Evolutionary conservation across 2,113 vertebrate species (phyloP).

Genomic region (Rostratula benghalensis): DNA sequence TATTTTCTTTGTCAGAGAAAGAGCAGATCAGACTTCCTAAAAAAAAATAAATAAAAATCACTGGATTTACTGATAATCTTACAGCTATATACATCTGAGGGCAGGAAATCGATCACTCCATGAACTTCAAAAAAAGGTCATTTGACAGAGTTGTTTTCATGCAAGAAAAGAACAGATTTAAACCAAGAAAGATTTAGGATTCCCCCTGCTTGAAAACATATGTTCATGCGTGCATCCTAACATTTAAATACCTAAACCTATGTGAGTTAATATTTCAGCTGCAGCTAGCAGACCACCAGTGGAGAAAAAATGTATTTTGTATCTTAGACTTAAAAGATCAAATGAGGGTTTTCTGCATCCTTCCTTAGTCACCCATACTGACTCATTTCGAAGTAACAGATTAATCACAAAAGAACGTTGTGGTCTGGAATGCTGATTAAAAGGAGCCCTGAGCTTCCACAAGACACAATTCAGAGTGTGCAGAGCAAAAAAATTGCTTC

Average conservation of each 20-base stretch:
- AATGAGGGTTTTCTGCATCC: neutral
- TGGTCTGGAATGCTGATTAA: neutral
- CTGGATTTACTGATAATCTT: neutral
- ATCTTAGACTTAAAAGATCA: neutral
- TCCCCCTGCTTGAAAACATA: neutral
- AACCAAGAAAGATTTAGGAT: neutral
- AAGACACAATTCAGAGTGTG: neutral
- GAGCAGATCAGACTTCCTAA: neutral
- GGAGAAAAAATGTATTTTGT: neutral
- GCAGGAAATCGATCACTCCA: neutral
- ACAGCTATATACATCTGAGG: neutral
- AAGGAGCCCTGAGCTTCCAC: neutral
- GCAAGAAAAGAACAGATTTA: neutral
- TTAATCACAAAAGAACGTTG: neutral
- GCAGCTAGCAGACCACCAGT: neutral
- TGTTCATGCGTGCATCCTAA: neutral
- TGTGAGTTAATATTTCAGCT: neutral
- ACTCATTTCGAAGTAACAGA: neutral
- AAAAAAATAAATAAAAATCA: neutral
- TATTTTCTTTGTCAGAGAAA: neutral
- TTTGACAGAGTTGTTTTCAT: neutral
- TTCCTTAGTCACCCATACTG: neutral
- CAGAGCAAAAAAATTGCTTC: neutral
- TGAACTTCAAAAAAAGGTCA: neutral
- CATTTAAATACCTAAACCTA: neutral